Evolutionary conservation across 2,888 invertebrate species (phyloP).

Genomic region (Aquatica leii): DNA sequence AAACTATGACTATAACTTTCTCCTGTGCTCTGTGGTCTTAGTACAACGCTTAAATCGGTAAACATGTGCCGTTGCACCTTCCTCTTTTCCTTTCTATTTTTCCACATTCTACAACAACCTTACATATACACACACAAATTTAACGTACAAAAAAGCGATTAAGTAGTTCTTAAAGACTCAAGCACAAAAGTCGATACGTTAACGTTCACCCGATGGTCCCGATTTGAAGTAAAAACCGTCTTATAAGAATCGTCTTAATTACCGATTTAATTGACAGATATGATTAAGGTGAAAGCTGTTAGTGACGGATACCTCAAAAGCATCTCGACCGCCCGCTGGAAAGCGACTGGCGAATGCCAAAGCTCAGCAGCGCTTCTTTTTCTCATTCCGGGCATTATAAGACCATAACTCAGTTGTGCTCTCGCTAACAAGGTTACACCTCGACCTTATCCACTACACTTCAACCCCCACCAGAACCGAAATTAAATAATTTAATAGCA

Average conservation of each 20-base stretch:
- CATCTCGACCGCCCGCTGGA: slow-evolving; percentile 52
- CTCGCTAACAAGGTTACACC: slow-evolving; percentile 63
- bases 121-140: background rate
- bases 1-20: no score
- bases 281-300: slow-evolving; percentile 23
- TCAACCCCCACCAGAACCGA: slow-evolving; percentile 56
- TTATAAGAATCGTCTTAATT: slow-evolving; percentile 2
- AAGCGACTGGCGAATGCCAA: slow-evolving; percentile 57
- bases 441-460: slow-evolving; percentile 59
- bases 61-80: no score
- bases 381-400: slow-evolving; percentile 61
- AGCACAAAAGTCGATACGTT: no score
- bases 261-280: slow-evolving; percentile 20
- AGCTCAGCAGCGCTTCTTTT: slow-evolving; percentile 57
- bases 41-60: no score
- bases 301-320: slow-evolving; percentile 32
- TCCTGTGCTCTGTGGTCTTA: no score
- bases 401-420: slow-evolving; percentile 62
- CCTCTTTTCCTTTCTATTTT: no score
- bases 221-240: background rate
- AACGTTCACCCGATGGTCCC: no score
- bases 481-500: slow-evolving; percentile 65
- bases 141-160: no score
- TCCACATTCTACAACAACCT: slow-evolving; percentile 2
- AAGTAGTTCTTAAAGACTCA: no score